A percentile compares a stretch with the other conserved stretches of the same genome.
phyloP scores from a whole-genome alignment of 2,888 invertebrate species.

The Ectropis crepuscularia region DNA sequence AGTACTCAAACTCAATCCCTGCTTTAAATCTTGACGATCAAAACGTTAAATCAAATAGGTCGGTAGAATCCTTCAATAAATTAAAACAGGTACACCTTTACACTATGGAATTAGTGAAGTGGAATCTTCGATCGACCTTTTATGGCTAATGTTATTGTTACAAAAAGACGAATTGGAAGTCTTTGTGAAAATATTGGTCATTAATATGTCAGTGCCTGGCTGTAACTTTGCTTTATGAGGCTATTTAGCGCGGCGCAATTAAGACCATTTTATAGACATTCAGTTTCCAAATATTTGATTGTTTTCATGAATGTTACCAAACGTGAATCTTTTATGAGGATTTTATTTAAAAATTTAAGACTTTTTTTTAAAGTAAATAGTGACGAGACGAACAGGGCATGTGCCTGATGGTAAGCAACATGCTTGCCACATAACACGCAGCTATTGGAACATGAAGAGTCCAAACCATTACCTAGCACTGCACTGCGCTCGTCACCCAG shows the following conservation, averaged over 20 bases:
- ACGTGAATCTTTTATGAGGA: background rate
- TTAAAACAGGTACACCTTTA: conserved; percentile 50
- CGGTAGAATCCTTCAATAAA: conserved; percentile 50
- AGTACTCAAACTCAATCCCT: conserved; percentile 45
- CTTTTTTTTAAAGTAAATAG: no score
- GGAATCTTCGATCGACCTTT: conserved; percentile 37
- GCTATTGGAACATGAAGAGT: no score
- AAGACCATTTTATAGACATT: conserved; percentile 45
- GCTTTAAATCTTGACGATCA: conserved; percentile 51
- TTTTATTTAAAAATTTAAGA: no score
- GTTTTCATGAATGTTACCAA: conserved; percentile 15
- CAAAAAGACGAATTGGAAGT: conserved; percentile 45
- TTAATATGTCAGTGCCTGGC: conserved; percentile 52
- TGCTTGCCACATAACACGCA: no score
- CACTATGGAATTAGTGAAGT: conserved; percentile 41
- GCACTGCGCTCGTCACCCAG: no score
- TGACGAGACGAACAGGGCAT: no score
- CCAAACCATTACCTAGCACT: no score
- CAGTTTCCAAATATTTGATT: conserved; percentile 20
- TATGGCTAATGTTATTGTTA: conserved; percentile 49
- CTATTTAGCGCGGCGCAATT: conserved; percentile 54
- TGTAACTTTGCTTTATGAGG: conserved; percentile 55
- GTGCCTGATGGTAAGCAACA: no score
- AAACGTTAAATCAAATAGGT: conserved; percentile 51
- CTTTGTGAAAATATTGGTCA: conserved; percentile 43